phyloP scores from a whole-genome alignment of 2,113 vertebrate species.

The Anser brachyrhynchus region DNA sequence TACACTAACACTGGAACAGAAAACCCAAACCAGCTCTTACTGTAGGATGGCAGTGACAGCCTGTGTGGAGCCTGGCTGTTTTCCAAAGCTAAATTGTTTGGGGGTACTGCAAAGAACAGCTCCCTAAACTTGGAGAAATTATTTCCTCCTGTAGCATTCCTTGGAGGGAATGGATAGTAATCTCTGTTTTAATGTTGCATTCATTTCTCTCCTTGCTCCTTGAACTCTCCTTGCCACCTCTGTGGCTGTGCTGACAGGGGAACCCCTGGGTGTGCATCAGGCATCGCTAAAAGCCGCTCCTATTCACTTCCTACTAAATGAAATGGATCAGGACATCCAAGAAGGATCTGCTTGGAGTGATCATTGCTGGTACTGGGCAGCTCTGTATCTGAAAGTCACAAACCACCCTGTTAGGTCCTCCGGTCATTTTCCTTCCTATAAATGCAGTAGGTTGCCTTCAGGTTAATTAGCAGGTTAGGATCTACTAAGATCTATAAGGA shows the following conservation, averaged over 20 bases:
- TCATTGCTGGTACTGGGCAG: background rate
- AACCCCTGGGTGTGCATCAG: background rate
- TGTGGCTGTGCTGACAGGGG: background rate
- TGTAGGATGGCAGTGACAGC: background rate
- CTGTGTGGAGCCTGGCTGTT: background rate
- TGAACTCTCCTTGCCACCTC: background rate
- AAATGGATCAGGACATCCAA: background rate
- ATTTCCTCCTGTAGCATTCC: background rate
- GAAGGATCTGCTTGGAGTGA: background rate
- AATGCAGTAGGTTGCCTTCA: background rate
- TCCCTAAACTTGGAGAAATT: background rate
- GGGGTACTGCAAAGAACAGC: background rate
- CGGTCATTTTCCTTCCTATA: background rate
- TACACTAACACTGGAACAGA: background rate
- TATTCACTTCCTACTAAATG: background rate
- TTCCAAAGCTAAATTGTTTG: background rate
- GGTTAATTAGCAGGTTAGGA: background rate
- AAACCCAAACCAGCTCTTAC: background rate
- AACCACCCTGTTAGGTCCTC: background rate
- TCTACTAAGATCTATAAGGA: constrained; percentile 15
- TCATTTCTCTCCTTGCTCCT: background rate
- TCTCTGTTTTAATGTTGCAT: background rate
- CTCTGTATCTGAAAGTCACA: background rate
- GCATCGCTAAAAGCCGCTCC: background rate
- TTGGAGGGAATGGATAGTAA: background rate